Evolutionary conservation across 1,140 invertebrate species (phyloP).

Genomic region (Rhizoglyphus robini): DNA sequence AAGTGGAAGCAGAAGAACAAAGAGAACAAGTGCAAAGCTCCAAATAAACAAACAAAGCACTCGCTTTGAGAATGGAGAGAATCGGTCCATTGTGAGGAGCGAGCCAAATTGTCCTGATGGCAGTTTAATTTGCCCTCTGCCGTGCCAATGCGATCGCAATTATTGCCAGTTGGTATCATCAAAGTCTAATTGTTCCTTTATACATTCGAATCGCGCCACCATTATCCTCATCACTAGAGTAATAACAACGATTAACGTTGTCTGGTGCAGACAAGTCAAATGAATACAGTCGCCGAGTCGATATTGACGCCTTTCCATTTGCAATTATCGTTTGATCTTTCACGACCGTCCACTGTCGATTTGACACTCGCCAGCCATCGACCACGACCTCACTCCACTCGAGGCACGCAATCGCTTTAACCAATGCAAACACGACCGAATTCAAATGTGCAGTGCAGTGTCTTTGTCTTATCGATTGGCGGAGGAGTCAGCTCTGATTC

Average conservation of each 20-base stretch:
- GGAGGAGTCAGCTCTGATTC: no score
- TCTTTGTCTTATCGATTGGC: no score
- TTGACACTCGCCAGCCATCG: not conserved
- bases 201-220: not conserved
- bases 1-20: conserved; percentile 1
- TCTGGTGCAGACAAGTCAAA: conserved; percentile 9
- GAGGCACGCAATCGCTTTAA: not conserved
- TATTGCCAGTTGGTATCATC: conserved; percentile 12
- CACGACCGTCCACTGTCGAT: not conserved
- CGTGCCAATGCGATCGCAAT: not conserved
- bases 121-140: conserved; percentile 1
- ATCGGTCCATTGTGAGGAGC: not conserved
- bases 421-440: not conserved
- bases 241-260: conserved; percentile 14
- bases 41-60: conserved; percentile 4
- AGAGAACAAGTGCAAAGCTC: not conserved
- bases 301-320: conserved; percentile 13
- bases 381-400: not conserved
- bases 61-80: conserved; percentile 3
- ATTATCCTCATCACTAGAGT: not conserved
- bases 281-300: not conserved
- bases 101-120: conserved; percentile 9
- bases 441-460: not conserved
- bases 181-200: not conserved
- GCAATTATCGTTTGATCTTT: conserved; percentile 1